These are phyloP conservation scores for Rhinolophus ferrumequinum DNA, from an alignment of 2,113 vertebrate species.

Conservation along the genomic window DNA sequence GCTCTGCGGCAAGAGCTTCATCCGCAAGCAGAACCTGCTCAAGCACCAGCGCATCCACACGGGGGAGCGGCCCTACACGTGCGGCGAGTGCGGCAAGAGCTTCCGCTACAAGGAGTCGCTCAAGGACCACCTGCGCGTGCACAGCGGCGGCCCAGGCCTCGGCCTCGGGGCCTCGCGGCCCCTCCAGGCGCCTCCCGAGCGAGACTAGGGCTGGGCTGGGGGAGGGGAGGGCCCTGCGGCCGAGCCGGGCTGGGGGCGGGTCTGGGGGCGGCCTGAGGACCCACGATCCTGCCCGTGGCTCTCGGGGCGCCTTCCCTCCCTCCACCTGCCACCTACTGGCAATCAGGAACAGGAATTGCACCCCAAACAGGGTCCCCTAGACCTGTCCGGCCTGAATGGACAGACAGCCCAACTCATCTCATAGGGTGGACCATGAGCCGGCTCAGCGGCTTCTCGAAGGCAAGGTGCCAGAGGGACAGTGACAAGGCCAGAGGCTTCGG, in stretches of 20 bases:
- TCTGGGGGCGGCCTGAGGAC: background rate
- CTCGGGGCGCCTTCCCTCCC: conserved; percentile 40
- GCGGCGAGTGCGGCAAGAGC: conserved; percentile 87
- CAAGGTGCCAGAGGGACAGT: background rate
- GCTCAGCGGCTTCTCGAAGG: background rate
- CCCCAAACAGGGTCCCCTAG: conserved; percentile 45
- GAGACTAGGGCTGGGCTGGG: conserved; percentile 74
- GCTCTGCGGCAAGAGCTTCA: conserved; percentile 86
- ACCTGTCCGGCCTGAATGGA: background rate
- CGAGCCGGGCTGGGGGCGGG: background rate
- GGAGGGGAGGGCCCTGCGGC: conserved; percentile 9
- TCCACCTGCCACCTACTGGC: conserved; percentile 40
- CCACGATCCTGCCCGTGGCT: background rate
- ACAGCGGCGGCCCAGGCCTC: conserved; percentile 77
- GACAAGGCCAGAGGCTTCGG: background rate
- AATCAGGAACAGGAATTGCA: conserved; percentile 56
- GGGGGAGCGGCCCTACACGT: conserved; percentile 87
- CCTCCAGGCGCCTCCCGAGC: conserved; percentile 44
- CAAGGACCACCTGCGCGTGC: conserved; percentile 89
- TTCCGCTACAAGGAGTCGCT: conserved; percentile 90
- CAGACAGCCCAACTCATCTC: conserved; percentile 46
- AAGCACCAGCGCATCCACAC: conserved; percentile 86
- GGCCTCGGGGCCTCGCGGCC: conserved; percentile 62
- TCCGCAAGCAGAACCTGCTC: conserved; percentile 86
- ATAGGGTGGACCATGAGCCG: background rate